Evolutionary conservation across 1,140 invertebrate genomes (phyloP).

Genomic region (Apis laboriosa): DNA sequence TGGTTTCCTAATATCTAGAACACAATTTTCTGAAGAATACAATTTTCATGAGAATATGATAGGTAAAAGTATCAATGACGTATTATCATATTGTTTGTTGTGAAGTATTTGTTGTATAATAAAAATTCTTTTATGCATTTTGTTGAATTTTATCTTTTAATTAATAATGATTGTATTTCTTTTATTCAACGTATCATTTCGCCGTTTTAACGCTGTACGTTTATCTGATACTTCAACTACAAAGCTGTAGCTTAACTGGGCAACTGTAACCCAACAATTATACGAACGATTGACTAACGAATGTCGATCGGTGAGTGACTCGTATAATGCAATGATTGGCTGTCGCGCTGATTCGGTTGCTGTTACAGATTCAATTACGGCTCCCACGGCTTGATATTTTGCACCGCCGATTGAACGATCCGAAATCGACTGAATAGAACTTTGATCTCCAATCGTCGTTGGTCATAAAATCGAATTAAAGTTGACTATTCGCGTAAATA

Average conservation of each 20-base stretch:
- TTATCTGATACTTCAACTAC: slow-evolving; percentile 52
- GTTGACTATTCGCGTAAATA: slow-evolving; percentile 53
- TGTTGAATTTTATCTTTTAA: neutral
- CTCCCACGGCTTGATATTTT: slow-evolving; percentile 54
- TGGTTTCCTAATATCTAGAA: too few relatives aligned
- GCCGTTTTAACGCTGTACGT: neutral
- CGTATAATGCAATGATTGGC: slow-evolving; percentile 65
- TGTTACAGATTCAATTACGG: slow-evolving; percentile 66
- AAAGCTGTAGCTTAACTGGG: slow-evolving; percentile 55
- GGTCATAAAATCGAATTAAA: slow-evolving; percentile 57
- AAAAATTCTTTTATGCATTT: neutral
- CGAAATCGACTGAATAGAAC: slow-evolving; percentile 54
- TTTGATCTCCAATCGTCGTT: slow-evolving; percentile 46
- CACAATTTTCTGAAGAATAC: too few relatives aligned
- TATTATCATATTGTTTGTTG: neutral
- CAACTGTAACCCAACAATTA: slow-evolving; percentile 60
- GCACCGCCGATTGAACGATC: slow-evolving; percentile 23
- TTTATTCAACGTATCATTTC: slow-evolving; percentile 20
- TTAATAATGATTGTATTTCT: slow-evolving; percentile 18
- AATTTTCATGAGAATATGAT: neutral
- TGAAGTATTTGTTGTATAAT: neutral
- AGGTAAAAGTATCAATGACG: neutral
- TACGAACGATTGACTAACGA: slow-evolving; percentile 65
- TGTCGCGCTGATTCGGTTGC: slow-evolving; percentile 61
- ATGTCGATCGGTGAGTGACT: slow-evolving; percentile 57